These are phyloP conservation scores for Cecidostiba fungosa DNA, from an alignment of 2,888 invertebrate genomes.

Conservation along the genomic window DNA sequence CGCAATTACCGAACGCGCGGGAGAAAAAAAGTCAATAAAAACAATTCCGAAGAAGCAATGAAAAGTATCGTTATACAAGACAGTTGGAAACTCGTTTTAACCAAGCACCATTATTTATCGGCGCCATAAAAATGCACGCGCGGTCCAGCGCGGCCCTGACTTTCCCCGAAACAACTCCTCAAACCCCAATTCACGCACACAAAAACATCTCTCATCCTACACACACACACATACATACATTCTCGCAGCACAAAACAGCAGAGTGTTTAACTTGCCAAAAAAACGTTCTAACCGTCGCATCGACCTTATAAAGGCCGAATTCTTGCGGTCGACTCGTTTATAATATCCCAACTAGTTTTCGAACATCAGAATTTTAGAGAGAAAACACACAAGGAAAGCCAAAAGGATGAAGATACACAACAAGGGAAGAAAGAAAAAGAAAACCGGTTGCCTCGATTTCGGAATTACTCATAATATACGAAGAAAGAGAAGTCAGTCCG, in stretches of 20 bases:
- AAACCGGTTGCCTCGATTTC: conserved; percentile 33
- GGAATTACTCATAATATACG: not conserved
- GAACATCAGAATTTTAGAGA: not conserved
- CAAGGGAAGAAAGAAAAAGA: not conserved
- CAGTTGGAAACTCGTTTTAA: conserved; percentile 32
- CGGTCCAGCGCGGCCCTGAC: conserved; percentile 16
- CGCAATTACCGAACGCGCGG: not conserved
- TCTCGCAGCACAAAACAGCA: not conserved
- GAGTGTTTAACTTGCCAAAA: not conserved
- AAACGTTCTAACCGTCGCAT: not conserved
- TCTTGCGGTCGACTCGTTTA: not conserved
- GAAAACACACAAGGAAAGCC: conserved; percentile 7
- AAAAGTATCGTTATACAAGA: conserved; percentile 1
- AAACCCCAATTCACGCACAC: not conserved
- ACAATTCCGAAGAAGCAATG: conserved; percentile 1
- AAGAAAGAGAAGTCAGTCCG: not conserved
- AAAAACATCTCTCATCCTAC: not conserved
- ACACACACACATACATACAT: not conserved
- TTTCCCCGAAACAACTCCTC: conserved; percentile 26
- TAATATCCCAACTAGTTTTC: not conserved
- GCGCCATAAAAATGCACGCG: conserved; percentile 27
- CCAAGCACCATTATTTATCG: conserved; percentile 40
- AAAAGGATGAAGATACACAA: too few species aligned
- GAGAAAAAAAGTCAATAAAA: not conserved
- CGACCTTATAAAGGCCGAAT: conserved; percentile 19